A percentile compares a stretch with the other conserved stretches of the same genome.
Conservation (phyloP, 2,113 vertebrate genomes). For the Scartelaos histophorus region DNA sequence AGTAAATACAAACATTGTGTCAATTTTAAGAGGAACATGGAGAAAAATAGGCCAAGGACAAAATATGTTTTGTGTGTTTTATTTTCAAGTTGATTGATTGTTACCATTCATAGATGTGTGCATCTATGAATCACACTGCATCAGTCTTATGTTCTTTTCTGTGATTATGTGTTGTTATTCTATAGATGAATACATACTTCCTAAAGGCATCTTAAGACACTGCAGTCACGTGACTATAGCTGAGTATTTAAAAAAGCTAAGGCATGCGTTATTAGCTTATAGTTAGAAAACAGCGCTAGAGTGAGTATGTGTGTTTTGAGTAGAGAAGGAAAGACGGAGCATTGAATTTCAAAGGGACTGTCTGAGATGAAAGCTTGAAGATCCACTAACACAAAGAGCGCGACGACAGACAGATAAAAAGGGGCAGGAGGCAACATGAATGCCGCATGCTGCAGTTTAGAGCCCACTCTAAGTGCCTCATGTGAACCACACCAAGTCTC, state of each 20-base stretch:
- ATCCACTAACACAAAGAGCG: constrained; percentile 62
- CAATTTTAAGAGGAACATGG: background rate
- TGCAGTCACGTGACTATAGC: constrained; percentile 16
- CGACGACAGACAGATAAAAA: constrained; percentile 50
- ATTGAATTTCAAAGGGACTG: constrained; percentile 66
- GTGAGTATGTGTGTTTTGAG: constrained; percentile 18
- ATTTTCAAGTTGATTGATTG: background rate
- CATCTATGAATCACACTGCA: background rate
- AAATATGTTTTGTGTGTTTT: background rate
- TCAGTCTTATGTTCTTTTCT: too few relatives aligned
- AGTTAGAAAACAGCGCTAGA: constrained; percentile 6
- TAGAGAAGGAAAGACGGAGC: constrained; percentile 23
- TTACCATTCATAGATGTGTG: too few relatives aligned
- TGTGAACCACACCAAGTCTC: constrained; percentile 43
- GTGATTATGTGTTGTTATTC: too few relatives aligned
- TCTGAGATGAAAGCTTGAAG: constrained; percentile 63
- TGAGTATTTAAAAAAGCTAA: constrained; percentile 20
- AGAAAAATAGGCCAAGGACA: background rate
- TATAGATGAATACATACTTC: too few relatives aligned
- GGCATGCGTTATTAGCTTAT: constrained; percentile 27
- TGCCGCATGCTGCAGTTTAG: constrained; percentile 48
- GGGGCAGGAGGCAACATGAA: constrained; percentile 47
- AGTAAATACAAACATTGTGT: background rate
- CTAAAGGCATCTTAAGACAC: background rate
- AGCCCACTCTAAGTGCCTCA: constrained; percentile 45